Conservation (phyloP, 2,797 vertebrate genomes). For the Pangasius larnaudii region DNA sequence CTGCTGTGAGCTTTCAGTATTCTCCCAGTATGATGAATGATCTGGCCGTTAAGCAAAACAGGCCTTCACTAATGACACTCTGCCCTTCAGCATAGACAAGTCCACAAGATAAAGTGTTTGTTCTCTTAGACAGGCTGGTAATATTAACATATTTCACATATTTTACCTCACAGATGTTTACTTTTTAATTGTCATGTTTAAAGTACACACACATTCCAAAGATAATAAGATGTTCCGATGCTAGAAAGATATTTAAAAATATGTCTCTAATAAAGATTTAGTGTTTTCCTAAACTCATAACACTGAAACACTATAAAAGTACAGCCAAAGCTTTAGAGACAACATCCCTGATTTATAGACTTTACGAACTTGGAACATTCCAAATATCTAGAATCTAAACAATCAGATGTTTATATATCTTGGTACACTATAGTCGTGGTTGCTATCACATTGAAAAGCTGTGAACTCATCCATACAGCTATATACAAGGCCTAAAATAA, state of each 20-base stretch:
- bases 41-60: constrained; percentile 90
- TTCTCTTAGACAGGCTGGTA: constrained; percentile 30
- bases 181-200: not conserved
- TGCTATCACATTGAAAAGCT: constrained; percentile 4
- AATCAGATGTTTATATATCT: constrained; percentile 34
- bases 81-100: constrained; percentile 41
- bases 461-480: constrained; percentile 12
- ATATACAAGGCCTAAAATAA: constrained; percentile 29
- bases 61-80: constrained; percentile 64
- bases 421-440: not conserved
- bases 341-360: constrained; percentile 23
- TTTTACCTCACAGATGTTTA: constrained; percentile 25
- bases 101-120: constrained; percentile 44
- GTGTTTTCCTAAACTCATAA: not conserved
- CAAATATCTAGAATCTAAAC: constrained; percentile 31
- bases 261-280: not conserved
- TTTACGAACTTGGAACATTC: constrained; percentile 6
- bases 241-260: constrained; percentile 3
- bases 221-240: constrained; percentile 1
- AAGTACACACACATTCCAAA: constrained; percentile 14
- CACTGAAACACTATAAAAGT: constrained; percentile 6
- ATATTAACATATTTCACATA: constrained; percentile 40
- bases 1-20: constrained; percentile 76
- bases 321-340: not conserved
- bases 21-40: constrained; percentile 84